Base-by-base conservation (phyloP, 2,113 vertebrate genomes). In the Terrapene triunguis region DNA sequence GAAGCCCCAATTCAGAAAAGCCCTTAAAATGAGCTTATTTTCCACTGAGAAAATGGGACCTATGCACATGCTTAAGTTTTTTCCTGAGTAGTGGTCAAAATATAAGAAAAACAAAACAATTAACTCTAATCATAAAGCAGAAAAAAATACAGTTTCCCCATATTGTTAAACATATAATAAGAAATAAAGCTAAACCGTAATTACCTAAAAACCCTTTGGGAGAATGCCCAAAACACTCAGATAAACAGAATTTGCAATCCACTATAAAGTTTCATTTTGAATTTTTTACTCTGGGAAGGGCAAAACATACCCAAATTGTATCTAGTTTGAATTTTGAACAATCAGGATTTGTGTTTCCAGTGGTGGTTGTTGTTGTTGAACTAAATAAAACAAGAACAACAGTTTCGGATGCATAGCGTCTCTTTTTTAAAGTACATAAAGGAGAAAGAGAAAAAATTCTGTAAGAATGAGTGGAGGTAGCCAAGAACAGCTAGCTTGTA, bases 81-180 rank as follows among this genome's bases (percentile, higher is more conserved):
- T 89, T 82, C 80, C 53, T 95, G 89, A 93, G 50, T 47, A 81
- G 72, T 51, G 79, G 92, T 84, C 88, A 96, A 92, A 82, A 78
- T 27, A n/a, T 13, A 16, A 3, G 21, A 4, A 1, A 21, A 89
- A 83, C 94, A 80, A 2, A 11, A 92, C 32, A 16, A 42, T 89
- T 84, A 24, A 3, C 12, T 87, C 16, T 48, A 69, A 35, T 62
- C 1, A 6, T 35, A 25, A 25, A 44, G 57, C 51, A n/a, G n/a
- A 76, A 93, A 85, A 85, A 0, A 4, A 22, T 13, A 44, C 1
- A 8, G 16, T 50, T 86, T 95, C 35, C 21, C 85, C 53, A 69
- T 0, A 2, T 35, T 55, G 42, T 57, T 88, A 72, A 38, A 38
- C 19, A 72, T 69, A 38, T 38, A 72, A 35, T n/a, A 38, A 74